These are phyloP conservation scores for Seladonia tumulorum DNA, from an alignment of 2,888 invertebrate species.

Conservation along the genomic window DNA sequence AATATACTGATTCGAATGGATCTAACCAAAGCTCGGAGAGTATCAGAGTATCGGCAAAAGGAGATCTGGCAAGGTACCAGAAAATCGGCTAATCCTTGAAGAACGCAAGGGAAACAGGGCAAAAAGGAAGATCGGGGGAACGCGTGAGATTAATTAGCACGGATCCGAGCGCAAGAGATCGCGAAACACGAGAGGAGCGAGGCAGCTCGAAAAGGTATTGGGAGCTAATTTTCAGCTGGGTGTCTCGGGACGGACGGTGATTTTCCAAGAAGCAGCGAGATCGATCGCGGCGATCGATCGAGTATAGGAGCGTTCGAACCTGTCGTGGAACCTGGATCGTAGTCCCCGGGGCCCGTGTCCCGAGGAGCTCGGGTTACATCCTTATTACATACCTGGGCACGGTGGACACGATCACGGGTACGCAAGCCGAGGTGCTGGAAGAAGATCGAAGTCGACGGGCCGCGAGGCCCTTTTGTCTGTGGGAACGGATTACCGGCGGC, in stretches of 20 bases:
- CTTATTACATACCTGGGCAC: constrained; percentile 81
- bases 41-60: too few species aligned
- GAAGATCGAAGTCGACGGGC: constrained; percentile 81
- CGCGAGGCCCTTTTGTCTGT: constrained; percentile 82
- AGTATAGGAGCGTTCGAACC: constrained; percentile 39
- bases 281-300: constrained; percentile 35
- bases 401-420: constrained; percentile 73
- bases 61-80: too few species aligned
- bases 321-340: constrained; percentile 62
- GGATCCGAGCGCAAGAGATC: neutral
- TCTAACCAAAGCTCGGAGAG: too few species aligned
- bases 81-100: neutral
- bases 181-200: constrained; percentile 11
- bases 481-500: constrained; percentile 79
- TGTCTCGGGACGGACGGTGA: constrained; percentile 10
- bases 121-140: neutral
- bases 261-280: constrained; percentile 61
- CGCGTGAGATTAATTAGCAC: neutral
- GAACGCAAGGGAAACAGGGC: neutral
- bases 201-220: neutral
- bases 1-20: too few species aligned
- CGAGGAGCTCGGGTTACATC: constrained; percentile 82
- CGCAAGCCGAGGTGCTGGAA: constrained; percentile 69
- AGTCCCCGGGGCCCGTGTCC: constrained; percentile 47
- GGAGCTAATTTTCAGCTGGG: constrained; percentile 26